Conservation (phyloP, 2,797 vertebrate species). For the Calcarius lapponicus region DNA sequence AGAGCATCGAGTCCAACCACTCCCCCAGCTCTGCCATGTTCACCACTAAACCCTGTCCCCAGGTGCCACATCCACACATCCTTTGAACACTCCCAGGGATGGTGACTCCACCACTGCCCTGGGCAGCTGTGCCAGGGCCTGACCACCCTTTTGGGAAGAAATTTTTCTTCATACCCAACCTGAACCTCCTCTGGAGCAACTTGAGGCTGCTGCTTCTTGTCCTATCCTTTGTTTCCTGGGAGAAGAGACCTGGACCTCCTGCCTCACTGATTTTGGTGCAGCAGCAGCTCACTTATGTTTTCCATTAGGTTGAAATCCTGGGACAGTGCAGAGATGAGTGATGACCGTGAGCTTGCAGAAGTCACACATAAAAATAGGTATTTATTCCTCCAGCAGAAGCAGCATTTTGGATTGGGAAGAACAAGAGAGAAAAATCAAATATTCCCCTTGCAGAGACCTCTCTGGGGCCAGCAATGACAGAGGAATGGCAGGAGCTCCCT, state of each 20-base stretch:
- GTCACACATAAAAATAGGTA: not conserved
- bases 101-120: not conserved
- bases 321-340: not conserved
- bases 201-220: not conserved
- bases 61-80: not conserved
- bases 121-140: not conserved
- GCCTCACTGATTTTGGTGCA: not conserved
- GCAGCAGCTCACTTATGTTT: not conserved
- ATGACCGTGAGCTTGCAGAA: not conserved
- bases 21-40: not conserved
- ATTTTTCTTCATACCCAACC: not conserved
- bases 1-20: accelerated
- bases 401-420: not conserved
- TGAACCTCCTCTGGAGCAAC: not conserved
- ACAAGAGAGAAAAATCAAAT: not conserved
- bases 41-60: not conserved
- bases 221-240: not conserved
- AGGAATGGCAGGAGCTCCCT: not conserved
- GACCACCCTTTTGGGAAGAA: not conserved
- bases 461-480: accelerated
- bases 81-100: not conserved
- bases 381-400: not conserved
- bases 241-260: not conserved
- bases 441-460: not conserved
- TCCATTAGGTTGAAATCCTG: not conserved